Percentiles rank a stretch among this genome's conserved stretches.
These are phyloP conservation scores for Operophtera brumata DNA, from an alignment of 2,888 invertebrate species.

Conservation along the genomic window DNA sequence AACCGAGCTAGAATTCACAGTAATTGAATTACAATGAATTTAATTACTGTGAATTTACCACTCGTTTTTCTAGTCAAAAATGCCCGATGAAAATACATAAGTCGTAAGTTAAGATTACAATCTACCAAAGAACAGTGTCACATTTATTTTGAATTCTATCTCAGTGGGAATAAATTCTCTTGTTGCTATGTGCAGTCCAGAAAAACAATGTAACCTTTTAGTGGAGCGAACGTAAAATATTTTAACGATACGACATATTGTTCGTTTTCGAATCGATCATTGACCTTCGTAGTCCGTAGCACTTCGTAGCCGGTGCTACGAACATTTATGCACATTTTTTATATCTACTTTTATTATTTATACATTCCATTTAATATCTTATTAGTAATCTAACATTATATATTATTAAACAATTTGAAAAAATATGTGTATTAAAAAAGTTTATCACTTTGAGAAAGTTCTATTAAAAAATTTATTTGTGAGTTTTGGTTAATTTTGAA, in stretches of 20 bases:
- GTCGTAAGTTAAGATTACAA: neutral
- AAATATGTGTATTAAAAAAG: neutral
- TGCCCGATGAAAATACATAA: neutral
- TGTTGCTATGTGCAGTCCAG: neutral
- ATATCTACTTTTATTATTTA: constrained; percentile 21
- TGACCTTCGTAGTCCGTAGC: constrained; percentile 41
- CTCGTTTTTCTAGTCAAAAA: neutral
- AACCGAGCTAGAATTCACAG: too few species aligned
- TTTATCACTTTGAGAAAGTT: neutral
- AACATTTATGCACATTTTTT: constrained; percentile 28
- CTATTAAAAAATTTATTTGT: too few species aligned
- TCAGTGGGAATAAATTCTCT: neutral
- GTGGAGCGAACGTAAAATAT: constrained; percentile 19
- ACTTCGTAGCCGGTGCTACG: constrained; percentile 41
- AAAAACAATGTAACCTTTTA: constrained; percentile 12
- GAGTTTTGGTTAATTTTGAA: too few species aligned
- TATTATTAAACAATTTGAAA: neutral
- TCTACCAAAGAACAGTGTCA: neutral
- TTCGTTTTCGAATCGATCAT: constrained; percentile 28
- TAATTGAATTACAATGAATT: too few species aligned
- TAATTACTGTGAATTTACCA: too few species aligned
- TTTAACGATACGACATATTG: constrained; percentile 16
- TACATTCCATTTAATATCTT: neutral
- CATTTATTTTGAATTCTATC: constrained; percentile 11
- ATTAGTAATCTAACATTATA: neutral